Evolutionary conservation across 2,888 invertebrate species (phyloP).

Genomic region (Ormyrus thymus): DNA sequence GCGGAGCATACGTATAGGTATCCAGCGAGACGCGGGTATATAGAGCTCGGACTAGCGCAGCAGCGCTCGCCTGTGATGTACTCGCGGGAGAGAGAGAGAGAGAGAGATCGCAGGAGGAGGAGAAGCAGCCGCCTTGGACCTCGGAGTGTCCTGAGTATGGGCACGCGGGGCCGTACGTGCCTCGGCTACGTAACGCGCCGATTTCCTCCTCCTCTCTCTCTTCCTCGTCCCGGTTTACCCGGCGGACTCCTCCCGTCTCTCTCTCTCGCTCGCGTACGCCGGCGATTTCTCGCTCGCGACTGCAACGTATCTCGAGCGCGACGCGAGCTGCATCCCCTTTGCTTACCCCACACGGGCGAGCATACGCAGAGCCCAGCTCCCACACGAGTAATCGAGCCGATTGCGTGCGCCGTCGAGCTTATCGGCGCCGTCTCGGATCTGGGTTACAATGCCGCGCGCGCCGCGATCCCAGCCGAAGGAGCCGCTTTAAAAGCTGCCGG

Average conservation of each 20-base stretch:
- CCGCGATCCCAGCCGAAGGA: too few relatives aligned
- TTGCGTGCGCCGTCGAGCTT: conserved; percentile 2
- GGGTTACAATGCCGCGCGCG: background rate
- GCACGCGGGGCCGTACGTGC: conserved; percentile 73
- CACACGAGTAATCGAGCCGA: background rate
- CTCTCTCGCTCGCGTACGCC: conserved; percentile 22
- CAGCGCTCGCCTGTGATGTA: conserved; percentile 11
- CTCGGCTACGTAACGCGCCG: conserved; percentile 70
- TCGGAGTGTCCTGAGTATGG: conserved; percentile 69
- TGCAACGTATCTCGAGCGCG: conserved; percentile 30
- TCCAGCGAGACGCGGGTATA: conserved; percentile 22
- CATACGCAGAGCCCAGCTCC: background rate
- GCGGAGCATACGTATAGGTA: conserved; percentile 5
- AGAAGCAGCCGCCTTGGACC: conserved; percentile 54
- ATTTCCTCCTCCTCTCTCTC: conserved; percentile 60
- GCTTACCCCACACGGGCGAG: background rate
- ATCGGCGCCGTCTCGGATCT: background rate
- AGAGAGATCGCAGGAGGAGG: conserved; percentile 1
- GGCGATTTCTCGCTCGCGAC: conserved; percentile 45
- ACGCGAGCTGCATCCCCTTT: conserved; percentile 26
- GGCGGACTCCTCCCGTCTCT: conserved; percentile 49
- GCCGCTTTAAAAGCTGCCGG: too few relatives aligned
- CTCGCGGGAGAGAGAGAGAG: conserved; percentile 9
- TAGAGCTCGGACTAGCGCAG: conserved; percentile 10
- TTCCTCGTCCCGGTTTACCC: conserved; percentile 35